Base-by-base conservation (phyloP, 2,888 invertebrate genomes). In the Isoperla grammatica region DNA sequence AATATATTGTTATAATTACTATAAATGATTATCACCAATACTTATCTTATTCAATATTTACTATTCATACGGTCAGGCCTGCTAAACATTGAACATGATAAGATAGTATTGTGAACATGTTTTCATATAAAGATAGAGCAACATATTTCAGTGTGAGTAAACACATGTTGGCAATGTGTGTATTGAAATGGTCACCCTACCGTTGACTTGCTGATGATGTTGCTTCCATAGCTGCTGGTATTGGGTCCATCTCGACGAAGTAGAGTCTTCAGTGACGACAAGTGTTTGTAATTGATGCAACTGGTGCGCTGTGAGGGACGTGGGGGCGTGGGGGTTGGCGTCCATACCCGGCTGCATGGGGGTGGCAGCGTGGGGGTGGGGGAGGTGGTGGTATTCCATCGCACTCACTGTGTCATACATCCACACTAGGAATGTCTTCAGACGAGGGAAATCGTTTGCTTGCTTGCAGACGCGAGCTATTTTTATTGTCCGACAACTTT, bases 141-240 rank as follows among this genome's bases (percentile, higher is more conserved):
- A n/a, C n/a, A n/a, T n/a, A n/a, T n/a, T n/a, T n/a, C n/a, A n/a
- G n/a, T n/a, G n/a, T n/a, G n/a, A n/a, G n/a, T n/a, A n/a, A n/a
- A n/a, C n/a, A n/a, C n/a, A n/a, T n/a, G n/a, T n/a, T n/a, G n/a
- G n/a, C n/a, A n/a, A n/a, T n/a, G n/a, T n/a, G n/a, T n/a, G 29
- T 29, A 29, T 29, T 29, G 29, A 6, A 8, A 29, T 6, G 29
- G 29, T 29, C 29, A 8, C 45, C 53, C 43, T 62, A 62, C 62
- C 62, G 40, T 59, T 62, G 37, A 62, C 58, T 39, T 62, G 62
- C 13, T 43, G 56, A 74, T 87, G 76, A 65, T 77, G 87, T 75
- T 88, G 88, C 69, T 87, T 79, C 87, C 87, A 88, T 67, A 88
- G 81, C 74, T 88, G 88, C 68, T 83, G 82, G 74, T 87, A 87